These are phyloP conservation scores for Spicauda simplicius DNA, from an alignment of 2,888 invertebrate genomes.

Conservation along the genomic window DNA sequence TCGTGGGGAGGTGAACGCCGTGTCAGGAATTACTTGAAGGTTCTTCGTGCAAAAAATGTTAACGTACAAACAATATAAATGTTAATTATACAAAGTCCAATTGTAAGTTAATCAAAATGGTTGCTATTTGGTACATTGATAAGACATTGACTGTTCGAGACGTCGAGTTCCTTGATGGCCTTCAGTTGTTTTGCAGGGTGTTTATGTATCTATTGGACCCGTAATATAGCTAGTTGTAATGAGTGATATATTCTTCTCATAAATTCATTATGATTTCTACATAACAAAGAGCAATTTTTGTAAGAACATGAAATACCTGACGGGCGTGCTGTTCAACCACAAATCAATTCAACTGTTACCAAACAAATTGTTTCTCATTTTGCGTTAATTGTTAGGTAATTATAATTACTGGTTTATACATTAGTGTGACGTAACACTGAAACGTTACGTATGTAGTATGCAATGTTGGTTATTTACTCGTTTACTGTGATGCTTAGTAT, in stretches of 20 bases:
- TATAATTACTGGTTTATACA: slow-evolving; percentile 26
- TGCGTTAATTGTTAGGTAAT: slow-evolving; percentile 34
- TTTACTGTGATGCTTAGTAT: slow-evolving; percentile 10
- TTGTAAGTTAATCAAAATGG: too few species aligned
- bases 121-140: too few species aligned
- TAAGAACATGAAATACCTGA: slow-evolving; percentile 6
- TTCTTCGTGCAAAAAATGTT: slow-evolving; percentile 31
- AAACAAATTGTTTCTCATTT: slow-evolving; percentile 31
- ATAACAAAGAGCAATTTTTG: background rate
- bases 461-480: slow-evolving; percentile 17
- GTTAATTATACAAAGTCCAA: background rate
- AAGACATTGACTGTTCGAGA: too few species aligned
- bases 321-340: slow-evolving; percentile 19
- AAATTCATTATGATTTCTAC: background rate
- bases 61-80: background rate
- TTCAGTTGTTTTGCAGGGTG: background rate
- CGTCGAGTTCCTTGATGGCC: too few species aligned
- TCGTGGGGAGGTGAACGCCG: slow-evolving; percentile 35
- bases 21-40: slow-evolving; percentile 26
- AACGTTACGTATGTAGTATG: slow-evolving; percentile 27
- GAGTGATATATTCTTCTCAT: background rate
- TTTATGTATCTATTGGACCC: too few species aligned
- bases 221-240: background rate
- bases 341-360: slow-evolving; percentile 16
- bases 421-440: slow-evolving; percentile 19